These are phyloP conservation scores for Scrobipalpa atriplicella DNA, from an alignment of 2,888 invertebrate genomes.

Conservation along the genomic window DNA sequence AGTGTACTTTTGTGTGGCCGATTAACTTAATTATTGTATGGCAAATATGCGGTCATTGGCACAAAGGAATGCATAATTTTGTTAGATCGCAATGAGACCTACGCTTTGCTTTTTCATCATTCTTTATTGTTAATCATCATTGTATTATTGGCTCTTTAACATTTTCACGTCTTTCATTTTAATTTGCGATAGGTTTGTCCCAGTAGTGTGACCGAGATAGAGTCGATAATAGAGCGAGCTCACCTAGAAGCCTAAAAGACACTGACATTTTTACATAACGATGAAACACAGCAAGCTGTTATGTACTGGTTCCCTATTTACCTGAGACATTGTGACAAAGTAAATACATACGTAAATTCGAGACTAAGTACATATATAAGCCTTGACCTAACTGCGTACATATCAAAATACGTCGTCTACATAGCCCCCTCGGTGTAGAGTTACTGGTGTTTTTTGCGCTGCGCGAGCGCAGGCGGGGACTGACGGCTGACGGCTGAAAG, in stretches of 20 bases:
- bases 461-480: slow-evolving; percentile 45
- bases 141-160: too few relatives aligned
- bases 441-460: slow-evolving; percentile 63
- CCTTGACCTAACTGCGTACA: slow-evolving; percentile 23
- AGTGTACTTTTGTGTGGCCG: slow-evolving; percentile 71
- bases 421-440: slow-evolving; percentile 56
- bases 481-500: slow-evolving; percentile 72
- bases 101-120: background rate
- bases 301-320: too few relatives aligned
- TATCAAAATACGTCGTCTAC: background rate
- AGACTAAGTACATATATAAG: too few relatives aligned
- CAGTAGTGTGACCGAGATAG: too few relatives aligned
- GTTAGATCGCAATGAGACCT: slow-evolving; percentile 24
- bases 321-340: too few relatives aligned
- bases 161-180: too few relatives aligned
- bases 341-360: too few relatives aligned
- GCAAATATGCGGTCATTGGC: slow-evolving; percentile 50
- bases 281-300: too few relatives aligned
- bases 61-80: slow-evolving; percentile 42
- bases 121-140: background rate
- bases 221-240: too few relatives aligned
- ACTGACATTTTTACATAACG: too few relatives aligned
- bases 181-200: too few relatives aligned
- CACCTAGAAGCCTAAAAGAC: too few relatives aligned
- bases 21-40: slow-evolving; percentile 74